Percentiles rank a stretch among this genome's conserved stretches.
Conservation (phyloP, 53 echinoderm and acorn worm genomes). For the Echinometra lucunter region DNA sequence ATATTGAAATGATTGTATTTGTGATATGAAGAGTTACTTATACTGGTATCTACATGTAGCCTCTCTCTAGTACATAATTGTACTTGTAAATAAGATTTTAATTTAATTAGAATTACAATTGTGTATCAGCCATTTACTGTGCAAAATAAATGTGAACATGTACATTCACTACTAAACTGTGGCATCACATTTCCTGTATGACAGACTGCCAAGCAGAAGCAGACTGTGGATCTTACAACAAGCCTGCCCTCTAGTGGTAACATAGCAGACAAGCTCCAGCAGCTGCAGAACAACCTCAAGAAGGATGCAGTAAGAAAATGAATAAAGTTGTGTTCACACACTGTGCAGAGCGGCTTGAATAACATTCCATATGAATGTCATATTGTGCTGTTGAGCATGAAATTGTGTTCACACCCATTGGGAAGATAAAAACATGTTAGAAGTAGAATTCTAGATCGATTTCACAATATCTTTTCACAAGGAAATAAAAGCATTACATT, state of each 20-base stretch:
- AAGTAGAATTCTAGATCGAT: no score
- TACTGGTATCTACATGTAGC: background rate
- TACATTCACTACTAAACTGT: no score
- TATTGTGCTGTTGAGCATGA: background rate
- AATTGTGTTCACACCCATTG: background rate
- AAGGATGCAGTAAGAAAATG: constrained; percentile 38
- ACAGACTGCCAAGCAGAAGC: constrained; percentile 17
- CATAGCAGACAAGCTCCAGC: constrained; percentile 61
- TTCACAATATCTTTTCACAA: no score
- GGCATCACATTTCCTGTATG: background rate
- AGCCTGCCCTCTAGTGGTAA: constrained; percentile 63
- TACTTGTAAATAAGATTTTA: no score
- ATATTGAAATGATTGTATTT: no score
- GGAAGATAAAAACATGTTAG: no score
- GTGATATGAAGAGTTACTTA: no score
- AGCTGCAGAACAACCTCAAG: constrained; percentile 61
- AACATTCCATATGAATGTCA: background rate
- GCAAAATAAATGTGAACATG: no score
- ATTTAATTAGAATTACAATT: no score
- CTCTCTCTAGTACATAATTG: no score
- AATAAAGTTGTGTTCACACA: background rate
- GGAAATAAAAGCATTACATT: background rate
- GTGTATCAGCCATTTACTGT: no score
- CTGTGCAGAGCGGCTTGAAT: background rate
- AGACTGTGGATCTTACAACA: constrained; percentile 21